Evolutionary conservation across 2,888 invertebrate genomes (phyloP), one percentile per base, ranked within the genome.

Genomic region (Azorinus chamasolen): DNA sequence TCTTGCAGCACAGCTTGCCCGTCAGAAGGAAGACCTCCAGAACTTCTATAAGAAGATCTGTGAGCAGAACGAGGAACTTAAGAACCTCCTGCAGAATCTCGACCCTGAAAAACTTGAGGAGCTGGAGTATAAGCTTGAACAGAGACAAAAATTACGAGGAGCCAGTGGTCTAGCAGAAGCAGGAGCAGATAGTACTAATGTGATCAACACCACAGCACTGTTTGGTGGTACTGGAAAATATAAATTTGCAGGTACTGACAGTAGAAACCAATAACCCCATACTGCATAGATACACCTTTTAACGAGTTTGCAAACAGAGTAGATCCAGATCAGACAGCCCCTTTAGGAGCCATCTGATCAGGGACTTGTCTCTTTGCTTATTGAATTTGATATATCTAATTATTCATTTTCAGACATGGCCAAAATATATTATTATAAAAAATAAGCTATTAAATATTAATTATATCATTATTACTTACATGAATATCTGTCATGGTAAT

Each of bases 1-100:
- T 55, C 74, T 92, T 55, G 92, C 92, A 0, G 89, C 91, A 12
- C 92, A 92, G 84, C 80, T 92, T 59, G 90, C 92, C 20, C 71
- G 87, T 22, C 92, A 92, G 76, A 83, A 90, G 50, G 89, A 91
- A 39, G 91, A 92, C 72, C 84, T 91, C 10, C 85, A 84, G 24
- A 80, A 79, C 20, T 92, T 92, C 88, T 92, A 92, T 76, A 84
- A 86, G 45, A 82, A 86, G 25, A 89, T 91, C 59, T 80, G 86
- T 54, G 78, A 83, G 10, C 91, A 91, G 78, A 91, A 90, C 24
- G 90, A 91, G 25, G 87, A 88, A 27, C 83, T 91, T n/a, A 87
- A 87, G 59, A 78, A 85, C 53, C 81, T 91, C 32, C 83, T 91
- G 41, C 76, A 88, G 45, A 85, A 88, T 72, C 83, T 91, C 64